Base-by-base conservation (phyloP, 2,797 vertebrate genomes). In the Pygocentrus nattereri region DNA sequence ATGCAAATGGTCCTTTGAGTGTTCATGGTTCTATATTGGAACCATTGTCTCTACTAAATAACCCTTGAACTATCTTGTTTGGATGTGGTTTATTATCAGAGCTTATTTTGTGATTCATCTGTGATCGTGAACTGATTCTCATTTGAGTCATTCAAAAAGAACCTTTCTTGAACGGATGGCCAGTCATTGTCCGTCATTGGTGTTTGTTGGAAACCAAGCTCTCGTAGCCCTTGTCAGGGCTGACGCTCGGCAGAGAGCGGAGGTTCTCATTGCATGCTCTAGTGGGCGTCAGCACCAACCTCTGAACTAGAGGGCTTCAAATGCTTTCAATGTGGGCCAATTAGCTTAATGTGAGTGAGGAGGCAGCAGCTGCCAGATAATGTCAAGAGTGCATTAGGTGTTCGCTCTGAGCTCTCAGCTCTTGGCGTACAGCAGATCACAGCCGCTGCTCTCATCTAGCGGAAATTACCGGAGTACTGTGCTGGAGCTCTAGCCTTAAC, bases 331-430 rank as follows among this genome's bases (percentile, higher is more conserved):
- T 74, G 68, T 41, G 34, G 69, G 78, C 79, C 86, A 83, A 82
- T 89, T 85, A 88, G 77, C 82, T 87, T 82, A 69, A 88, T 90
- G 82, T 82, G 25, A 15, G 79, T 61, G 69, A 84, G 83, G 84
- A 89, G 85, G 87, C 85, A 75, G 82, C 79, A 25, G 82, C 80
- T 81, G 44, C 70, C 74, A 84, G 87, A 84, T 86, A 82, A 85
- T 86, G 88, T 88, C 86, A 87, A 85, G 86, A 82, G 84, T 50
- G 49, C 84, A 83, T 89, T 65, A 86, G 85, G 47, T 18, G 30
- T 70, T 88, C 64, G 52, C 47, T 25, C 64, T 58, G 56, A 62
- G 78, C 83, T 76, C 49, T 67, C 31, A 25, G 41, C 79, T 78
- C 68, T 82, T 72, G 83, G 69, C 58, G 67, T 65, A 74, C 72